A percentile compares a stretch with the other conserved stretches of the same genome.
Evolutionary conservation across 2,797 vertebrate genomes (phyloP).

Genomic region (Pygocentrus nattereri): DNA sequence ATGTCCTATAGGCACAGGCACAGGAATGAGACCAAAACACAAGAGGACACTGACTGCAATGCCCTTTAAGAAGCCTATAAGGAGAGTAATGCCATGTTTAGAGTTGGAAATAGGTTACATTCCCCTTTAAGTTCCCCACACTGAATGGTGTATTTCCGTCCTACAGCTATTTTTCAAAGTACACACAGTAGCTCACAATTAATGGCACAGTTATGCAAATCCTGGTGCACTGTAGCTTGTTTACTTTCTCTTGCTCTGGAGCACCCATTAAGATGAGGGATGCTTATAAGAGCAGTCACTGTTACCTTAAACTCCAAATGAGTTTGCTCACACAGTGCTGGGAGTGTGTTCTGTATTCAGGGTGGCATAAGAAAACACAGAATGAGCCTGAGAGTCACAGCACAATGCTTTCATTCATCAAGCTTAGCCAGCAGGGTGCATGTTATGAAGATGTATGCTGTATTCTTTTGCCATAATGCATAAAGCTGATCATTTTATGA

Average conservation of each 20-base stretch:
- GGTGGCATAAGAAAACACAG: not conserved
- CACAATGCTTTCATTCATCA: not conserved
- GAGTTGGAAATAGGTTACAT: not conserved
- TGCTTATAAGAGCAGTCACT: constrained; percentile 53
- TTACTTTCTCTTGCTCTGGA: constrained; percentile 63
- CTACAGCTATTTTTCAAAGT: constrained; percentile 71
- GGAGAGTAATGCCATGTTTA: not conserved
- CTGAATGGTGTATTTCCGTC: constrained; percentile 64
- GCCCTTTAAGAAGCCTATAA: not conserved
- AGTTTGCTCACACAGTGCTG: not conserved
- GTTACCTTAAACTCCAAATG: constrained; percentile 7
- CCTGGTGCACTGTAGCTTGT: constrained; percentile 62
- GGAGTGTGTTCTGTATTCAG: constrained; percentile 18
- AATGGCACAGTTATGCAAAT: constrained; percentile 82
- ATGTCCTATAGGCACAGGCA: not conserved
- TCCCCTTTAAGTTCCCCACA: constrained; percentile 10
- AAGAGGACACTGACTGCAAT: not conserved
- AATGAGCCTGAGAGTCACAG: not conserved
- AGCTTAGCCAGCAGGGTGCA: not conserved
- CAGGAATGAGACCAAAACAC: not conserved
- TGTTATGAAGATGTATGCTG: not conserved
- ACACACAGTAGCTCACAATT: constrained; percentile 73
- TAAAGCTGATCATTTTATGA: not conserved
- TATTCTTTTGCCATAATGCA: not conserved
- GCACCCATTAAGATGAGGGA: constrained; percentile 72